These are phyloP conservation scores for Argentina silus DNA, from an alignment of 2,797 vertebrate species.

Conservation along the genomic window DNA sequence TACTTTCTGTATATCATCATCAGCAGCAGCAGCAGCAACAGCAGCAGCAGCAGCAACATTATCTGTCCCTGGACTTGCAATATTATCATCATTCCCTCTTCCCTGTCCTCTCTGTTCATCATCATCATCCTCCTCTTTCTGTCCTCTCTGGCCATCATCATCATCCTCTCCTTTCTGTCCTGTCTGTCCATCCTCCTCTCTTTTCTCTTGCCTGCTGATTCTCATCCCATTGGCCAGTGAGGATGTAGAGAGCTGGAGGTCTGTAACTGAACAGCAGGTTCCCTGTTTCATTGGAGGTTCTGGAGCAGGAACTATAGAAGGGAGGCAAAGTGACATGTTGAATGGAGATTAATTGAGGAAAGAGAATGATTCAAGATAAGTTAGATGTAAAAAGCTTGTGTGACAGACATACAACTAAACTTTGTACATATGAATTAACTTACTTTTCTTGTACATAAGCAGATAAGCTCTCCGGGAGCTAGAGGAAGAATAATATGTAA, in stretches of 20 bases:
- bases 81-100: background rate
- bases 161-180: background rate
- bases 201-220: background rate
- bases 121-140: background rate
- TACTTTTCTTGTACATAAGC: slow-evolving; percentile 72
- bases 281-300: background rate
- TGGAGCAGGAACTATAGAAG: background rate
- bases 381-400: no score
- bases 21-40: no score
- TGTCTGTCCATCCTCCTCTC: background rate
- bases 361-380: no score
- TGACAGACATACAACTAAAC: background rate
- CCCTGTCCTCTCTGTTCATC: background rate
- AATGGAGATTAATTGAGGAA: no score
- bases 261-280: background rate
- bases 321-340: background rate
- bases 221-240: background rate
- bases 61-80: no score
- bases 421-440: slow-evolving; percentile 1
- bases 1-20: background rate
- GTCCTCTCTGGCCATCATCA: background rate
- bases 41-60: no score
- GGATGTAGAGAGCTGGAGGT: background rate
- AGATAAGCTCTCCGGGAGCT: slow-evolving; percentile 59
- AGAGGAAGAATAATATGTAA: background rate